phyloP scores from a whole-genome alignment of 2,888 invertebrate species.

The Drosophila paucipuncta region DNA sequence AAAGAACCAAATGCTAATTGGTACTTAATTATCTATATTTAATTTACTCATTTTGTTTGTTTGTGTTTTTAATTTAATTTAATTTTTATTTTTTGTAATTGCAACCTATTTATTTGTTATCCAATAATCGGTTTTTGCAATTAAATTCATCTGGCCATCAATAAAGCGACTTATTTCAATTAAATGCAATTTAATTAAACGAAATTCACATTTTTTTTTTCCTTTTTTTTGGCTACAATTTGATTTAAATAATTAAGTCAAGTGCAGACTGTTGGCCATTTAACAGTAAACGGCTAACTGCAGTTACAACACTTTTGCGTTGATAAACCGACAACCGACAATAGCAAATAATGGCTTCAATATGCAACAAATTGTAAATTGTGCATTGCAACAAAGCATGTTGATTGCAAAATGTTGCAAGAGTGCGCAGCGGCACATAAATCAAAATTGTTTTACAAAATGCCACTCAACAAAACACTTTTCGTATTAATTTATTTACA shows the following conservation, averaged over 20 bases:
- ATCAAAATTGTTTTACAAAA: slow-evolving; percentile 31
- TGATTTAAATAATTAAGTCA: slow-evolving; percentile 22
- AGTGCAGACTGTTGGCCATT: slow-evolving; percentile 25
- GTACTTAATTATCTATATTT: not conserved
- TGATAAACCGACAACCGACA: not conserved
- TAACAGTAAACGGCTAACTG: slow-evolving; percentile 14
- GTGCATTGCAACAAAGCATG: slow-evolving; percentile 12
- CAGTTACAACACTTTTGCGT: slow-evolving; percentile 20
- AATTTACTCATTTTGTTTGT: not conserved
- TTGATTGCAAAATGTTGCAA: slow-evolving; percentile 8
- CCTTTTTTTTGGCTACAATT: not conserved
- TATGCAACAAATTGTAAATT: slow-evolving; percentile 17
- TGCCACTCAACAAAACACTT: slow-evolving; percentile 27
- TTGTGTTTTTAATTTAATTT: not conserved
- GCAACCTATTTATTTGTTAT: not conserved
- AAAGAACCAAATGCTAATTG: not conserved
- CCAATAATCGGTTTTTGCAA: not conserved
- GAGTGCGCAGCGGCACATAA: slow-evolving; percentile 10
- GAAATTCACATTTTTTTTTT: not conserved
- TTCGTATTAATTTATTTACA: slow-evolving; percentile 34
- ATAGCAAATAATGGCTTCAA: slow-evolving; percentile 28
- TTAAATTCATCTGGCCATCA: slow-evolving; percentile 14
- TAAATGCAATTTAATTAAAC: slow-evolving; percentile 40
- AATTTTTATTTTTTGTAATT: not conserved
- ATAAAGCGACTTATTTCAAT: slow-evolving; percentile 38